Evolutionary conservation across 2,888 invertebrate genomes (phyloP), one percentile per base, ranked within the genome.

Genomic region (Zygothrica quintamaculata): DNA sequence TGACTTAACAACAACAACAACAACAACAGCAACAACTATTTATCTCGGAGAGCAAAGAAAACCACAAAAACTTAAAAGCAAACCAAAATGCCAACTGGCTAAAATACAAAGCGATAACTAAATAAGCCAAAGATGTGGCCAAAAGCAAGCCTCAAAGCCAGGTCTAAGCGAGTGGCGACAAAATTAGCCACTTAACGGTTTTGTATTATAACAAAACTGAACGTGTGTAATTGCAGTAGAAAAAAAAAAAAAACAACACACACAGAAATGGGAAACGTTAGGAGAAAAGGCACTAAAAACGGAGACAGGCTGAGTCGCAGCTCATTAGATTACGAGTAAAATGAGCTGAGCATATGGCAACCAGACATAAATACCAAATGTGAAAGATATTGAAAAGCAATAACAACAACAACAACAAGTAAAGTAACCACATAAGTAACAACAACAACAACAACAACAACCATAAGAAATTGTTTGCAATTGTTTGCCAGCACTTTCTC

Each of bases 131-230:
- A 65, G 66, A 51, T 47, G 6, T 29, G 42, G 31, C 33, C 36
- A 8, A 18, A 25, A 9, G 15, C 16, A 15, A 16, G 37, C 36
- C 36, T 37, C 29, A 56, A 56, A 51, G 44, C 65, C 50, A 65
- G 60, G 39, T 52, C 57, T 62, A 57, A 69, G 43, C 61, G 79
- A 64, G 64, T 65, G 74, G 62, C 72, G 80, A 73, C 80, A 71
- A 80, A 80, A 81, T 81, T 84, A 81, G 80, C 80, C 84, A 84
- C 75, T 81, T 81, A 81, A 81, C 80, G 80, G 80, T 84, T 64
- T 77, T 70, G n/a, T 73, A 80, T 81, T 81, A 84, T 50, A 12
- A 1, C 12, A 11, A 36, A 7, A n/a, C n/a, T 6, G 36, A 12
- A 7, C 7, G 13, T 36, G 36, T 36, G 36, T 36, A 36, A 36